Evolutionary conservation across 1,140 invertebrate genomes (phyloP).

Genomic region (Sipha flava): DNA sequence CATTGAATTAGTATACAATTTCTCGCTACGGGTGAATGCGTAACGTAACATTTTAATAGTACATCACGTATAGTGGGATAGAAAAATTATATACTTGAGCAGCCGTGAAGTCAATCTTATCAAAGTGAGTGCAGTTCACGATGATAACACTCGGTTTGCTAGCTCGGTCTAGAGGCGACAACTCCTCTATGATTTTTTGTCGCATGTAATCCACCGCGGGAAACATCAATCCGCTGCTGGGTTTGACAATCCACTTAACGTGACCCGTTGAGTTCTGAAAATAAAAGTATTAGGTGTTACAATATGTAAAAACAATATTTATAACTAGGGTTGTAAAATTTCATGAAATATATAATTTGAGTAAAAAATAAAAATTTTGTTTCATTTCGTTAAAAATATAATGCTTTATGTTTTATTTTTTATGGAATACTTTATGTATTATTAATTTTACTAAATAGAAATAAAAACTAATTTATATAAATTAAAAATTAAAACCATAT

Average conservation of each 20-base stretch:
- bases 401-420: too few species aligned
- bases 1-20: too few species aligned
- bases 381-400: too few species aligned
- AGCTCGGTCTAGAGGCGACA: neutral
- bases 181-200: constrained; percentile 41
- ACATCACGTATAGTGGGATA: too few species aligned
- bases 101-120: constrained; percentile 51
- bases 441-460: too few species aligned
- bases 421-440: neutral
- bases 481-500: too few species aligned
- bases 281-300: neutral
- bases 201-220: constrained; percentile 58
- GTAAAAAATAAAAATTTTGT: too few species aligned
- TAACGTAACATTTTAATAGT: too few species aligned
- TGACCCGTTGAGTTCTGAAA: constrained; percentile 36
- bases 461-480: too few species aligned
- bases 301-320: neutral
- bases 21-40: too few species aligned
- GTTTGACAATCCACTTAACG: constrained; percentile 46
- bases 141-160: constrained; percentile 38
- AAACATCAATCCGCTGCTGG: constrained; percentile 55
- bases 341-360: too few species aligned
- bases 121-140: constrained; percentile 49
- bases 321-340: neutral
- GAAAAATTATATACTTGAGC: constrained; percentile 37